Percentiles rank a stretch among this genome's conserved stretches.
Conservation (phyloP, 2,888 invertebrate genomes). For the Idaea aversata region DNA sequence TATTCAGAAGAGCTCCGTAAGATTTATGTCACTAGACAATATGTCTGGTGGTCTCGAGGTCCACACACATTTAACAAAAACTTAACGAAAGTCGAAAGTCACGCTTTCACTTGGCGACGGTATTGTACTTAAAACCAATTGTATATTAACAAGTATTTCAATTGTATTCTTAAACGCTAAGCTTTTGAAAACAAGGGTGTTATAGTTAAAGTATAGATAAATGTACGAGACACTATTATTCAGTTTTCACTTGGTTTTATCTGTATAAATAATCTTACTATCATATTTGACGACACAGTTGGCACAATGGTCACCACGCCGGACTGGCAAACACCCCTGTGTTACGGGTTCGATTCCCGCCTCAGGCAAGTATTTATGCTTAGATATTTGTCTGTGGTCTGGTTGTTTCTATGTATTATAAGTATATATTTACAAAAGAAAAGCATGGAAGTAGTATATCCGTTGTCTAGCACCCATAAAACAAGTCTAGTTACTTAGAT, state of each 20-base stretch:
- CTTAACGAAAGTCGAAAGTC: constrained; percentile 79
- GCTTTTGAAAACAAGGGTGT: constrained; percentile 50
- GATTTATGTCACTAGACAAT: constrained; percentile 74
- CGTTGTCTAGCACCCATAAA: no score
- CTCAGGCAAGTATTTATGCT: no score
- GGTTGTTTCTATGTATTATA: no score
- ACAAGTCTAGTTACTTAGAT: no score
- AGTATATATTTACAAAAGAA: no score
- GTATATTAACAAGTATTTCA: constrained; percentile 56
- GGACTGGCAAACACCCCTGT: no score
- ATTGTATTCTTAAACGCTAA: constrained; percentile 43
- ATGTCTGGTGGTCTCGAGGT: constrained; percentile 60
- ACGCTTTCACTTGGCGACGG: constrained; percentile 76
- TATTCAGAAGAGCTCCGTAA: constrained; percentile 47
- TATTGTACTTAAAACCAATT: constrained; percentile 67
- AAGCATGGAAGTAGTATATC: no score
- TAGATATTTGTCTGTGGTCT: no score
- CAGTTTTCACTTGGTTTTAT: neutral
- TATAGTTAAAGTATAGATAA: constrained; percentile 7
- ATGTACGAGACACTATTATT: constrained; percentile 5
- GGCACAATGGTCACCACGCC: no score
- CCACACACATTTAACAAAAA: constrained; percentile 75
- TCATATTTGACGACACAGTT: no score
- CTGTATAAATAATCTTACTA: no score
- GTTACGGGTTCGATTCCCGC: no score